A percentile compares a stretch with the other conserved stretches of the same genome.
phyloP scores from a whole-genome alignment of 2,888 invertebrate genomes.

The Drosophila meridionalis region DNA sequence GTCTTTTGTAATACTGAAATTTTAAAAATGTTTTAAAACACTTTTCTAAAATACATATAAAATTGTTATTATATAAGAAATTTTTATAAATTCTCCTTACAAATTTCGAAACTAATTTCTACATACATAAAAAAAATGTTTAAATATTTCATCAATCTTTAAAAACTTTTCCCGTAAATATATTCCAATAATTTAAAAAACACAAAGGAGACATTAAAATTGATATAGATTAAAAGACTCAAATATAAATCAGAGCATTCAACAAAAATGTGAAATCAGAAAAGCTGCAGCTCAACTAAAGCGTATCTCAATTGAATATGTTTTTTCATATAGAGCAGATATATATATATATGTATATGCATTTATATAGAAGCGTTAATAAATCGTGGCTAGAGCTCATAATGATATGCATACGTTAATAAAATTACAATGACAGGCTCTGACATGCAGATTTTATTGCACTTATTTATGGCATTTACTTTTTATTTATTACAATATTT shows the following conservation, averaged over 20 bases:
- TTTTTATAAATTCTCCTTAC: no score
- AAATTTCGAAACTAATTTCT: no score
- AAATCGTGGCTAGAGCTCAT: slow-evolving; percentile 10
- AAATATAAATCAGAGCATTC: slow-evolving; percentile 4
- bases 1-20: no score
- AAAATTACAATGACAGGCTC: slow-evolving; percentile 47
- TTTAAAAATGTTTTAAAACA: no score
- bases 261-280: background rate
- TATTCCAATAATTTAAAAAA: background rate
- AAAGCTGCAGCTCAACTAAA: slow-evolving; percentile 5
- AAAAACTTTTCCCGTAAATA: background rate
- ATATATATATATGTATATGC: background rate
- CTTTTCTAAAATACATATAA: no score
- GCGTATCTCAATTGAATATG: background rate
- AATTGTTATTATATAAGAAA: no score
- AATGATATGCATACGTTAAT: slow-evolving; percentile 39
- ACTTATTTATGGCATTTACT: slow-evolving; percentile 61
- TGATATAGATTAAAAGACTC: background rate
- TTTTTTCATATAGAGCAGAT: slow-evolving; percentile 21
- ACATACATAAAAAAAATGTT: no score
- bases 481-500: slow-evolving; percentile 58
- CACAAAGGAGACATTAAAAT: background rate
- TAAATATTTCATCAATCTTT: background rate
- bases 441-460: slow-evolving; percentile 48
- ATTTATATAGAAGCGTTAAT: background rate